Evolutionary conservation across 2,797 vertebrate genomes (phyloP).

Genomic region (Dicrostonyx torquatus): DNA sequence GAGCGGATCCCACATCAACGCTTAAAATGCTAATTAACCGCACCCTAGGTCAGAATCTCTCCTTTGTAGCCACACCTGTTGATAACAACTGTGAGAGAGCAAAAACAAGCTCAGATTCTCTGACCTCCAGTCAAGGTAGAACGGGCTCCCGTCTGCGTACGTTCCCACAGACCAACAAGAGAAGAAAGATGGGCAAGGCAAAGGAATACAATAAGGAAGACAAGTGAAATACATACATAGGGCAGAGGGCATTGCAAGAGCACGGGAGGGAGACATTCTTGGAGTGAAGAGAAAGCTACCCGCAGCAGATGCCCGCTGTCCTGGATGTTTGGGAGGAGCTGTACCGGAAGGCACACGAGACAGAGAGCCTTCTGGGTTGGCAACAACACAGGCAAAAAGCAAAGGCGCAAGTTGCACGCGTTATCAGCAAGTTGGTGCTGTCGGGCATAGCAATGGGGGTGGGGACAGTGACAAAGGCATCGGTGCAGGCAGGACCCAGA

Average conservation of each 20-base stretch:
- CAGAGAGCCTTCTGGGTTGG: not conserved
- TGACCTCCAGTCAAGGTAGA: too few relatives aligned
- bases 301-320: not conserved
- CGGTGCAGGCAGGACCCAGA: not conserved
- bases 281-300: not conserved
- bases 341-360: not conserved
- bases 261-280: accelerated
- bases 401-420: not conserved
- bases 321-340: not conserved
- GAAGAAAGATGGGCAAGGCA: not conserved
- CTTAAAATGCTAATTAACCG: too few relatives aligned
- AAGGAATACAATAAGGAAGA: not conserved
- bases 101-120: too few relatives aligned
- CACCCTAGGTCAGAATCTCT: too few relatives aligned
- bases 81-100: too few relatives aligned
- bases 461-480: not conserved
- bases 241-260: not conserved
- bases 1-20: too few relatives aligned
- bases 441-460: not conserved
- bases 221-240: not conserved
- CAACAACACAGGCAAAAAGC: not conserved
- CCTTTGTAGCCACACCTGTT: too few relatives aligned
- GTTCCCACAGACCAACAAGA: not conserved
- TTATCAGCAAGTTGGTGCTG: accelerated
- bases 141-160: too few relatives aligned